A percentile compares a stretch with the other conserved stretches of the same genome.
phyloP scores from a whole-genome alignment of 2,888 invertebrate species.

The Tetragnatha montana region DNA sequence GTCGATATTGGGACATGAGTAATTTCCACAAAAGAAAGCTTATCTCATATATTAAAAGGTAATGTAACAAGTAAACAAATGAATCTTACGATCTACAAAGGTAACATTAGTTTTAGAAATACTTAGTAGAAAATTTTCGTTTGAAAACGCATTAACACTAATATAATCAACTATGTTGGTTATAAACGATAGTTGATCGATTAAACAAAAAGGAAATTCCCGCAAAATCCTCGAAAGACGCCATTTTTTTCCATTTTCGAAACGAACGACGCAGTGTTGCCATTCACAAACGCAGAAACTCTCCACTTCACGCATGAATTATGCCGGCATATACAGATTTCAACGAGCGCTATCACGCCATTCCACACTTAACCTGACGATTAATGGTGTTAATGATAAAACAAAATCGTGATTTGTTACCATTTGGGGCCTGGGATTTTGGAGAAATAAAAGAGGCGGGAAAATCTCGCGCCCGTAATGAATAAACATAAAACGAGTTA shows the following conservation, averaged over 20 bases:
- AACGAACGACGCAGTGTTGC: neutral
- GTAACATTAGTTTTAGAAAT: too few species aligned
- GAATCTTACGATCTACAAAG: too few species aligned
- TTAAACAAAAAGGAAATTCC: neutral
- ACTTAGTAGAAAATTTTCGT: too few species aligned
- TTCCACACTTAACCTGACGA: slow-evolving; percentile 24
- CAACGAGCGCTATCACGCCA: slow-evolving; percentile 34
- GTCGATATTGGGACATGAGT: too few species aligned
- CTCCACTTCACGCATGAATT: neutral
- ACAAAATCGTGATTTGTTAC: slow-evolving; percentile 50
- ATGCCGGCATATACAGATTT: neutral
- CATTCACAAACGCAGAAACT: neutral
- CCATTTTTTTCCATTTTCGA: neutral
- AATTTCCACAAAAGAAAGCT: too few species aligned
- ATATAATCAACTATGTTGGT: too few species aligned
- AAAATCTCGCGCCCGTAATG: slow-evolving; percentile 8
- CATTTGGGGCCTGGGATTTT: neutral
- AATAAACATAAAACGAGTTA: slow-evolving; percentile 32
- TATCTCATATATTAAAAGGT: too few species aligned
- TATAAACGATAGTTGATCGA: too few species aligned
- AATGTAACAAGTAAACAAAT: too few species aligned
- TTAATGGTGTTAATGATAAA: slow-evolving; percentile 44
- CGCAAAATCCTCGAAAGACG: neutral
- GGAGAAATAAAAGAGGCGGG: slow-evolving; percentile 19
- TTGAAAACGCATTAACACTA: too few species aligned